Evolutionary conservation across 2,113 vertebrate species (phyloP), one percentile per base, ranked within the genome.

Genomic region (Archocentrus centrarchus): DNA sequence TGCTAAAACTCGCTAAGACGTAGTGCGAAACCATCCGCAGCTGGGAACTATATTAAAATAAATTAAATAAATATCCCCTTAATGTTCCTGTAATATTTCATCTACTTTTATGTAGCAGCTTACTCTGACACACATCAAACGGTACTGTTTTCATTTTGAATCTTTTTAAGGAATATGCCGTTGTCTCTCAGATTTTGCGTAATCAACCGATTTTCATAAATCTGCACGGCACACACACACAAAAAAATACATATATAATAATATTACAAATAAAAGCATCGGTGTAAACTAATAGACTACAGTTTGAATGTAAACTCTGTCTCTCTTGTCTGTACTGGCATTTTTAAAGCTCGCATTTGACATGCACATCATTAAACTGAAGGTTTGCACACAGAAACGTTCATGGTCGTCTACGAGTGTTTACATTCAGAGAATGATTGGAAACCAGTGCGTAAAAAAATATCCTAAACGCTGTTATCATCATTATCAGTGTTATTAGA

Each of bases 271-370:
- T 73, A 11, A 53, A 73, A 70, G 66, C 22, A 18, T 30, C 41
- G 41, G 27, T 20, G 0, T 0, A 70, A 70, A 70, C 15, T 50
- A 70, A 50, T 30, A 50, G 3, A 70, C 64, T 24, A 50, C 47
- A 70, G 64, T 3, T 24, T 30, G 41, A 70, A 14, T 30, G 50
- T 70, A 50, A 50, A 70, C 9, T 70, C 24, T 24, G 13, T 24
- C 6, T 73, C 24, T 73, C 44, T 30, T 24, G 20, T 53, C 66
- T 2, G 27, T 44, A 30, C 15, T 70, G 66, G 44, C 15, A 60
- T 18, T 81, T 77, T 73, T 5, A 75, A 75, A 79, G 10, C 66
- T 73, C 32, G 18, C 8, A 75, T 81, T 81, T 61, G 11, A 39
- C 11, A 39, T 18, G 14, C 47, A 9, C 11, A 11, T 50, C 41